phyloP scores from a whole-genome alignment of 2,888 invertebrate genomes.

The Aphodius sticticus region DNA sequence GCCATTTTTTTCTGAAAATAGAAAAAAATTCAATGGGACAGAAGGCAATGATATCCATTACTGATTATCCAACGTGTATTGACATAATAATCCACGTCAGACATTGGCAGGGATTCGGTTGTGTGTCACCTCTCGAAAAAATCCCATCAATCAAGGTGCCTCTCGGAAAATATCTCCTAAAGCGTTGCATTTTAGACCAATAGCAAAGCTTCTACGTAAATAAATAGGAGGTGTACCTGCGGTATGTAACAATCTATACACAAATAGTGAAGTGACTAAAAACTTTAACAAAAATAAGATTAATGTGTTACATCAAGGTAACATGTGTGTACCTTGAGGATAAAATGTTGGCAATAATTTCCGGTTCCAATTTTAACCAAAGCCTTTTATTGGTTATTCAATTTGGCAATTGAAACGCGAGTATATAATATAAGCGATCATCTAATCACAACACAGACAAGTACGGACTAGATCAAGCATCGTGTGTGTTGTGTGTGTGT shows the following conservation, averaged over 20 bases:
- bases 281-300: slow-evolving; percentile 8
- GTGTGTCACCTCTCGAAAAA: not conserved
- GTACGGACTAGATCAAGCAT: not conserved
- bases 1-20: too few species aligned
- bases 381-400: slow-evolving; percentile 35
- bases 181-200: not conserved
- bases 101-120: not conserved
- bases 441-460: not conserved
- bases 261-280: not conserved
- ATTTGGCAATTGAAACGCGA: slow-evolving; percentile 24
- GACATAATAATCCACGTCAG: not conserved
- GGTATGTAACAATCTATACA: not conserved
- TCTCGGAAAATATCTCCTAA: not conserved
- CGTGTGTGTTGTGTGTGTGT: not conserved
- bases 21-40: too few species aligned
- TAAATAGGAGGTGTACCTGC: not conserved
- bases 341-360: slow-evolving; percentile 35
- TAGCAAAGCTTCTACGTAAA: not conserved
- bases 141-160: not conserved
- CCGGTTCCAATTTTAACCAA: slow-evolving; percentile 30
- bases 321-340: slow-evolving; percentile 29
- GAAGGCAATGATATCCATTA: not conserved
- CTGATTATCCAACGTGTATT: not conserved
- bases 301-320: not conserved
- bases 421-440: slow-evolving; percentile 29